Evolutionary conservation across 2,797 vertebrate species (phyloP).

Genomic region (Pempheris klunzingeri): DNA sequence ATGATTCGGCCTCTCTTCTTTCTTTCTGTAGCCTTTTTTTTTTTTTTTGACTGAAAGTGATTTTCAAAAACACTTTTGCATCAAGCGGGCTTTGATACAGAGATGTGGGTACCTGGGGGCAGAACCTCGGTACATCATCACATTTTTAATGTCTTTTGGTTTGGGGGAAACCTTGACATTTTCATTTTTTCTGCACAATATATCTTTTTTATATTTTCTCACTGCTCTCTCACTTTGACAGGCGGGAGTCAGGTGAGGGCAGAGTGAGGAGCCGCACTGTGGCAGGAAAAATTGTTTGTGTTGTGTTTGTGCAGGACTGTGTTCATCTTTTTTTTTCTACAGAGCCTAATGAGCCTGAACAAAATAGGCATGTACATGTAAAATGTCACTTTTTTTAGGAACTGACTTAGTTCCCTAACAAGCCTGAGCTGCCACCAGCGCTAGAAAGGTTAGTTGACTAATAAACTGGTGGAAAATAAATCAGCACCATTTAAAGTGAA

Average conservation of each 20-base stretch:
- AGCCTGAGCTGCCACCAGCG: too few relatives aligned
- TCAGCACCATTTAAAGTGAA: too few relatives aligned
- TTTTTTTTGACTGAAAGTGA: conserved; percentile 2
- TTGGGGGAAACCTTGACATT: conserved; percentile 37
- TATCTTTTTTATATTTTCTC: neutral
- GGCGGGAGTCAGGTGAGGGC: neutral
- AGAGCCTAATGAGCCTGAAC: neutral
- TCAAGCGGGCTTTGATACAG: conserved; percentile 1
- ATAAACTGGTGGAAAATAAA: too few relatives aligned
- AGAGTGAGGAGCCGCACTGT: conserved; percentile 4
- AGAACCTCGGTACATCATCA: neutral
- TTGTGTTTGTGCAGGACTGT: neutral
- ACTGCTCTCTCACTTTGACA: conserved; percentile 23
- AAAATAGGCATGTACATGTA: conserved; percentile 4
- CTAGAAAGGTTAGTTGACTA: too few relatives aligned
- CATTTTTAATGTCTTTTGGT: conserved; percentile 3
- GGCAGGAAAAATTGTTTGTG: conserved; percentile 25
- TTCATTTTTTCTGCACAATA: conserved; percentile 11
- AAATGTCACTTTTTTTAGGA: conserved; percentile 11
- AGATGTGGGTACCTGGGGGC: conserved; percentile 1
- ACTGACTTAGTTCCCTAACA: neutral
- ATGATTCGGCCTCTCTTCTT: neutral
- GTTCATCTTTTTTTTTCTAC: neutral
- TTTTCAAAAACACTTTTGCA: neutral
- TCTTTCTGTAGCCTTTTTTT: neutral